phyloP scores from a whole-genome alignment of 2,113 vertebrate genomes.

The Synchiropus splendidus region DNA sequence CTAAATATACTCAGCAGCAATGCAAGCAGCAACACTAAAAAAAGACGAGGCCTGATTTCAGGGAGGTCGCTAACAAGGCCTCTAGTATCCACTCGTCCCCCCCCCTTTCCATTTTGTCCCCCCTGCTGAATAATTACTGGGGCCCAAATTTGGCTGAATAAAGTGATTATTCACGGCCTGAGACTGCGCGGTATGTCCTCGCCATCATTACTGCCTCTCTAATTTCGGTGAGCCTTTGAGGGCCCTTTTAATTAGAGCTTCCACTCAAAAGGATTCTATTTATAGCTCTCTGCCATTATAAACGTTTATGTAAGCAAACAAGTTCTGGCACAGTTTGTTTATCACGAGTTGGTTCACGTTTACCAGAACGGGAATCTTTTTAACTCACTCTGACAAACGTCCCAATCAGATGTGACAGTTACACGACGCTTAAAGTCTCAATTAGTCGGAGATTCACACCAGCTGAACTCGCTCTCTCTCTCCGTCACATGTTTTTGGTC shows the following conservation, averaged over 20 bases:
- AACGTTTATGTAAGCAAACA: constrained; percentile 44
- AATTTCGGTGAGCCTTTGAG: constrained; percentile 38
- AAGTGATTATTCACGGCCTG: constrained; percentile 57
- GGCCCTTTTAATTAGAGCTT: constrained; percentile 39
- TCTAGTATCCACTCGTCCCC: background rate
- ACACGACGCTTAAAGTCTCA: too few relatives aligned
- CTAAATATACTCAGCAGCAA: constrained; percentile 34
- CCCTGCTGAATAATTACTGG: constrained; percentile 54
- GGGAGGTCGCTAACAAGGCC: constrained; percentile 23
- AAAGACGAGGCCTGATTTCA: constrained; percentile 31
- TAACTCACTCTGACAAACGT: background rate
- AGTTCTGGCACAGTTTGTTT: background rate
- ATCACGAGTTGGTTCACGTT: constrained; percentile 2
- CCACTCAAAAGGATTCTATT: constrained; percentile 49
- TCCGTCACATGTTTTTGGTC: background rate
- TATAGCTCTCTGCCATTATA: constrained; percentile 41
- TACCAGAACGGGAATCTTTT: background rate
- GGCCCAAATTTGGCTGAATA: constrained; percentile 63
- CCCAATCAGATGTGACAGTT: background rate
- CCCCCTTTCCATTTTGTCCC: constrained; percentile 17
- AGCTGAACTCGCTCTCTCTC: too few relatives aligned
- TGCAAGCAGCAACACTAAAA: constrained; percentile 34
- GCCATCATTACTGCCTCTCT: constrained; percentile 37
- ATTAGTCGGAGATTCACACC: too few relatives aligned
- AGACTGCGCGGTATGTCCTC: constrained; percentile 39